These are phyloP conservation scores for Microplitis mediator DNA, from an alignment of 1,140 invertebrate genomes.

Conservation along the genomic window DNA sequence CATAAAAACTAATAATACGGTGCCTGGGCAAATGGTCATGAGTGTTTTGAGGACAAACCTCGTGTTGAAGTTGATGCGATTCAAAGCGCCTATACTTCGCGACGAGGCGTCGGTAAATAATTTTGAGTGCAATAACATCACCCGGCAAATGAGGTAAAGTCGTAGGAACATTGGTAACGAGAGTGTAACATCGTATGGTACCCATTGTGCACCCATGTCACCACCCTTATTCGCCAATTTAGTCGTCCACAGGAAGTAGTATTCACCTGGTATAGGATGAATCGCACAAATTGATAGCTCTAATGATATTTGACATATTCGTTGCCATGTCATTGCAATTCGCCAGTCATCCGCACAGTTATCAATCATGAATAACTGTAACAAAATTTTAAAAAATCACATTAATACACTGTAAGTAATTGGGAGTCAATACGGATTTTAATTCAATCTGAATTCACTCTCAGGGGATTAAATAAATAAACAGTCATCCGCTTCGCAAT, in stretches of 20 bases:
- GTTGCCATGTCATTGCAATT: slow-evolving; percentile 98
- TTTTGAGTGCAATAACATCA: slow-evolving; percentile 99
- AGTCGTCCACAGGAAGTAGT: slow-evolving; percentile 95
- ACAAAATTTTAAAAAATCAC: slow-evolving; percentile 18
- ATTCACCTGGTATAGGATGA: slow-evolving; percentile 96
- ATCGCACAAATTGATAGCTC: slow-evolving; percentile 95
- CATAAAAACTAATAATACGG: slow-evolving; percentile 97
- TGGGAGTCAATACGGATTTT: no score
- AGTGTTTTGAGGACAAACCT: slow-evolving; percentile 98
- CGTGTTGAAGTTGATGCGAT: slow-evolving; percentile 99
- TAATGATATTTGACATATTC: slow-evolving; percentile 89
- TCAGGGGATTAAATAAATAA: no score
- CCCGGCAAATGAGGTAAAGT: slow-evolving; percentile 97
- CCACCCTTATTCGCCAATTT: slow-evolving; percentile 92
- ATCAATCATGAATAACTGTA: slow-evolving; percentile 98
- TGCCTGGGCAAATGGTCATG: slow-evolving; percentile 99
- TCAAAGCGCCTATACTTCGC: slow-evolving; percentile 92
- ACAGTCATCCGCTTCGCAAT: no score
- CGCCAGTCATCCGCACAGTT: slow-evolving; percentile 99
- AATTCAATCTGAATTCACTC: no score
- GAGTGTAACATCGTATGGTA: slow-evolving; percentile 93
- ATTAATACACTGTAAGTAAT: neutral
- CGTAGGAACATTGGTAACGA: slow-evolving; percentile 99
- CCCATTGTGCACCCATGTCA: slow-evolving; percentile 80
- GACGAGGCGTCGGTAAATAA: slow-evolving; percentile 98